phyloP scores from a whole-genome alignment of 2,797 vertebrate species.

The Dermochelys coriacea region DNA sequence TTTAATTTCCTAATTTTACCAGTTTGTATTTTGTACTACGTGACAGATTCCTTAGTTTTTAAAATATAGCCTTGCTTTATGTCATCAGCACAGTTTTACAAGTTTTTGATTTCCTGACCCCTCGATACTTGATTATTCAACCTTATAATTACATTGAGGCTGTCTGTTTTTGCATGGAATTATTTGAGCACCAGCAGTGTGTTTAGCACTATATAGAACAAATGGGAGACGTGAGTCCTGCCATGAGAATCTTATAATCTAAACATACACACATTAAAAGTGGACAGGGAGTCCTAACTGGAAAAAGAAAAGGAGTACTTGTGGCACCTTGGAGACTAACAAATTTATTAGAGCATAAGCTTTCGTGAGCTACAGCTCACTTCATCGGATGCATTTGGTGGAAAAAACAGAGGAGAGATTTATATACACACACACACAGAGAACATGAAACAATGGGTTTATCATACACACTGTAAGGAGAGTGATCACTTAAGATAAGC shows the following conservation, averaged over 20 bases:
- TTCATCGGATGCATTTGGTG: too few species aligned
- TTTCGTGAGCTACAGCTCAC: too few species aligned
- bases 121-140: neutral
- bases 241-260: conserved; percentile 9
- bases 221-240: conserved; percentile 4
- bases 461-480: too few species aligned
- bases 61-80: neutral
- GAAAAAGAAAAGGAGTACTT: too few species aligned
- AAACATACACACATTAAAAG: neutral
- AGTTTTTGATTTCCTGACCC: conserved; percentile 5
- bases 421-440: too few species aligned
- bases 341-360: too few species aligned
- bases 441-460: too few species aligned
- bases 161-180: neutral
- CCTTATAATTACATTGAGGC: neutral
- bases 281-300: neutral
- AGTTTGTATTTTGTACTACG: neutral
- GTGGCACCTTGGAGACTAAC: too few species aligned
- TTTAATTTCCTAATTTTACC: neutral
- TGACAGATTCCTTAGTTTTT: neutral
- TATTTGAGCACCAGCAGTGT: neutral
- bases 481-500: too few species aligned
- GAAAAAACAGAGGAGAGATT: too few species aligned
- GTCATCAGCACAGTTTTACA: neutral
- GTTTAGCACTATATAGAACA: neutral